Conservation (phyloP, 2,888 invertebrate genomes). For the Pteria penguin region DNA sequence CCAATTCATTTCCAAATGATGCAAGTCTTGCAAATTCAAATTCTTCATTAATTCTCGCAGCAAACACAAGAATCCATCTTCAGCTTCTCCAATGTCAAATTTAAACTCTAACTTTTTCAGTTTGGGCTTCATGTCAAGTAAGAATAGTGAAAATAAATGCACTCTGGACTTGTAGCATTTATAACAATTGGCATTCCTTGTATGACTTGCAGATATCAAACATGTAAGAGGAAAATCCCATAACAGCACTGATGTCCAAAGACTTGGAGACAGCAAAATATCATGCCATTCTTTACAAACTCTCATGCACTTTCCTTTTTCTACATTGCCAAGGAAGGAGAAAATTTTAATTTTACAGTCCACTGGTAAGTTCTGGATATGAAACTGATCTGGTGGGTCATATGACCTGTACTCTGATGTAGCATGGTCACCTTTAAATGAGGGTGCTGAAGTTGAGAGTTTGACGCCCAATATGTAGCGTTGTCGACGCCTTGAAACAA, state of each 20-base stretch:
- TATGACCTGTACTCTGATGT: neutral
- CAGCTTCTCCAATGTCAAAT: conserved; percentile 76
- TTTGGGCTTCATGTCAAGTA: conserved; percentile 66
- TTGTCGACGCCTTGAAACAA: neutral
- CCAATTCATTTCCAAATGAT: conserved; percentile 75
- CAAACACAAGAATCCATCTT: conserved; percentile 71
- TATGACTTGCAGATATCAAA: conserved; percentile 59
- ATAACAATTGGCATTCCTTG: conserved; percentile 64
- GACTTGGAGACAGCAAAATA: conserved; percentile 65
- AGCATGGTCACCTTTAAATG: neutral
- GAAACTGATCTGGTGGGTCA: conserved; percentile 53
- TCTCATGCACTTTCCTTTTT: conserved; percentile 69
- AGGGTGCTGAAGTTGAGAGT: conserved; percentile 7
- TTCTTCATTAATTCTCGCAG: conserved; percentile 65
- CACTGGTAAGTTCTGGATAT: conserved; percentile 71
- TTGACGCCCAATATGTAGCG: neutral
- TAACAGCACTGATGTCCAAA: conserved; percentile 75
- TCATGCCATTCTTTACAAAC: conserved; percentile 73
- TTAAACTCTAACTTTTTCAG: conserved; percentile 75
- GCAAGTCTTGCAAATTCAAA: conserved; percentile 64
- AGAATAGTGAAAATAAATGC: conserved; percentile 67
- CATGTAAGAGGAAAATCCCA: conserved; percentile 73
- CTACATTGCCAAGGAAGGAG: conserved; percentile 68
- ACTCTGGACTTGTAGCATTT: conserved; percentile 70
- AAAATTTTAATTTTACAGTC: conserved; percentile 76